Base-by-base conservation (phyloP, 2,797 vertebrate genomes). In the Eulemur albifrons region DNA sequence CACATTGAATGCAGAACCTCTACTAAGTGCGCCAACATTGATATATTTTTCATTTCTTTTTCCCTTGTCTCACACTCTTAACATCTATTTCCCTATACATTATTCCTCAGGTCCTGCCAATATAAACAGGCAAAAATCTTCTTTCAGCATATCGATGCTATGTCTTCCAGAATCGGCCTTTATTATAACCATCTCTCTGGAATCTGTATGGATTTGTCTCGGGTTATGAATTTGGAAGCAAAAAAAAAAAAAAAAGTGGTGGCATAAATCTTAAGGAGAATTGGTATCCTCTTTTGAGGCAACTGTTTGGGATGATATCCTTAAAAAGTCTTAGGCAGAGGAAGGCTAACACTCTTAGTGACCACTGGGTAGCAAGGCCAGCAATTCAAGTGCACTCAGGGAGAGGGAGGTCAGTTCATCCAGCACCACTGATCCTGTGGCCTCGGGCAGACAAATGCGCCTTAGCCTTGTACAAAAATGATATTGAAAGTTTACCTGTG, bases 161-260 rank as follows among this genome's bases (percentile, higher is more conserved):
- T 18, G 23, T 70, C 67, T 59, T 59, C 48, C 15, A 52, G n/a
- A 82, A 35, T 72, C 59, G 48, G 70, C 30, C 15, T 87, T 93
- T 90, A n/a, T 93, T 90, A 25, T 48, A 84, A 63, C 6, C 27
- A 48, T 73, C 13, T 85, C 45, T 88, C 15, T 72, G 9, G 61
- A 79, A 96, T 90, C n/a, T 80, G 6, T 70, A 83, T 7, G 25
- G 6, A 88, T 95, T 91, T 94, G 50, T 95, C 59, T 93, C 15
- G 38, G 63, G 45, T 83, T 79, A 45, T 89, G 80, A 93, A 76
- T 84, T 70, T 80, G 15, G 63, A 88, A 92, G 54, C 50, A 57
- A 54, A 54, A 21, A 54, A 20, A 54, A 17, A 17, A 35, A 35
- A 7, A 92, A 69, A 79, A 7, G 17, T 52, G 17, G 14, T 77